Base-by-base conservation (phyloP, 1,140 invertebrate species). In the Heliothis virescens region DNA sequence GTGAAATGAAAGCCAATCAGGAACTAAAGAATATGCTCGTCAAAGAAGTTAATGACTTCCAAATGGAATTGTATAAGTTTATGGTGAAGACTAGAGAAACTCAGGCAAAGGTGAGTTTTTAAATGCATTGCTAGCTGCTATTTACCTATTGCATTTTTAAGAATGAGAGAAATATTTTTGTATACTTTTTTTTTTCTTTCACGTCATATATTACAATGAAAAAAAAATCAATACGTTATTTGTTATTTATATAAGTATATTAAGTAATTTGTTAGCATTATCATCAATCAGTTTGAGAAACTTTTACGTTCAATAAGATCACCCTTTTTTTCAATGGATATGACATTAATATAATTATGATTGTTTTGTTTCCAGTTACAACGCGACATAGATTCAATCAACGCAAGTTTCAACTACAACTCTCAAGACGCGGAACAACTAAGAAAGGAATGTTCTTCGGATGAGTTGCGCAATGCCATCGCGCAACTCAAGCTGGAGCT, bases 11-110 rank as follows among this genome's bases (percentile, higher is more conserved):
- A 80, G 86, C 85, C 0, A 85, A 92, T 16, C 86, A 90, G 53
- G 95, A 87, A 80, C 86, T 94, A 75, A 95, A 85, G 67, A 90
- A 88, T 52, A 94, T 95, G 89, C 87, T 95, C 7, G 77, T 95
- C 15, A 94, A 92, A 73, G 95, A 97, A 95, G 96, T 97, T 1
- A 92, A 95, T 29, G 94, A 96, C 57, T 97, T 97, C 85, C 95
- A 96, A 82, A 90, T 93, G 78, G 96, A 97, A 86, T 83, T 97
- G 1, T 94, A 95, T 79, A 95, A 95, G 55, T 95, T 97, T 77
- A 91, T 96, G 72, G 87, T 93, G 2, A 92, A 94, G 69, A 95
- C 95, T 0, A 90, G 85, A 47, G 87, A 91, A 41, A 83, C 96
- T 13, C 91, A 96, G 18, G 89, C 92, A 3, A 92, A 95, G 88